A percentile compares a stretch with the other conserved stretches of the same genome.
Conservation (phyloP, 1,140 invertebrate genomes). For the Trachymyrmex cornetzi region DNA sequence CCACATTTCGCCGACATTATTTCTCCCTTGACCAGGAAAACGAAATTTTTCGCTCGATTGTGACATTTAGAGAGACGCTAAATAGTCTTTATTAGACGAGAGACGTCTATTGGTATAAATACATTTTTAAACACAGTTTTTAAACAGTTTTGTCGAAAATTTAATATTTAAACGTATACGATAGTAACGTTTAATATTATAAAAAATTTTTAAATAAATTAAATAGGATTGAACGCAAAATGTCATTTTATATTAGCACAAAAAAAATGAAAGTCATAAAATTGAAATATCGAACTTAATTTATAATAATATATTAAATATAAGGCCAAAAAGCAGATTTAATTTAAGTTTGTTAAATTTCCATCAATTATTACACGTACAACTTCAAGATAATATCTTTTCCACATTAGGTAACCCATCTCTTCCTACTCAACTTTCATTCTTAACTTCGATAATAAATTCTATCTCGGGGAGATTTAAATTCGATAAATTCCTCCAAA, state of each 20-base stretch:
- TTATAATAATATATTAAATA: neutral
- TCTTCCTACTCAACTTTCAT: constrained; percentile 5
- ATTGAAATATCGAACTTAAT: neutral
- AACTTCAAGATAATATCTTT: neutral
- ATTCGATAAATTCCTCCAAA: constrained; percentile 32
- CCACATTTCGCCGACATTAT: constrained; percentile 68
- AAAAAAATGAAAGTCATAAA: neutral
- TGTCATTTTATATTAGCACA: neutral
- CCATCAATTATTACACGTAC: neutral
- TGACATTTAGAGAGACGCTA: neutral
- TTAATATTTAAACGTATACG: neutral
- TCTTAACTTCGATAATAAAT: constrained; percentile 53
- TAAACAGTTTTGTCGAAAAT: neutral
- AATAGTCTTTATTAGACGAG: constrained; percentile 32
- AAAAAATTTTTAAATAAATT: neutral
- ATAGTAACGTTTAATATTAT: neutral
- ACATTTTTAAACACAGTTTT: constrained; percentile 6
- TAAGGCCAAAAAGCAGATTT: neutral
- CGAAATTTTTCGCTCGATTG: constrained; percentile 19
- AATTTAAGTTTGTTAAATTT: constrained; percentile 23
- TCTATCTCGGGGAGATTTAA: constrained; percentile 58
- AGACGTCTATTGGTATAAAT: constrained; percentile 27
- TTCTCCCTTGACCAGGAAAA: constrained; percentile 32
- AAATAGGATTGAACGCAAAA: neutral
- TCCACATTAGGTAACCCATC: neutral